Evolutionary conservation across 2,797 vertebrate genomes (phyloP), one percentile per base, ranked within the genome.

Genomic region (Pseudotriccus pelzelni): DNA sequence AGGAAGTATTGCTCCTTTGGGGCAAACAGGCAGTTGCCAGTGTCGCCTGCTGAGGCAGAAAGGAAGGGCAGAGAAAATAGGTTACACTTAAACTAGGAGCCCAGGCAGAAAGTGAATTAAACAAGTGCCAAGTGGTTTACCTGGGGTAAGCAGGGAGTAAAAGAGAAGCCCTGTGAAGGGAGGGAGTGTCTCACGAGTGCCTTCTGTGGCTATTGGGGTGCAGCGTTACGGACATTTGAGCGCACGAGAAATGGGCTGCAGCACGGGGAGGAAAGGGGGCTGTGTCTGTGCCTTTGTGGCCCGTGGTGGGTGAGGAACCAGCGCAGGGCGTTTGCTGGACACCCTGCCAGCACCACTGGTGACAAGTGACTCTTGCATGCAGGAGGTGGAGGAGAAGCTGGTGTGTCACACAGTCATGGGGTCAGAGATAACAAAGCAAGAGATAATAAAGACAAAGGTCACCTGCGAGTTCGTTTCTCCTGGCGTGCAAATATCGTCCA

Each of bases 381-480:
- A 99, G 99, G 70, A 97, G 25, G 98, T 99, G 59, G 97, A 39
- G 55, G 98, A 99, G 87, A 96, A 92, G 72, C 96, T 99, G 81
- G 82, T 98, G 28, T 99, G 99, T 81, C 96, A 97, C 0, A 98
- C 98, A 56, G 59, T 98, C 7, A 87, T 99, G 14, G 98, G 98
- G 9, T 50, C 2, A 96, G 97, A 49, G 92, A 82, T 0, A 20
- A 88, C 64, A 21, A 98, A 91, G 44, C 93, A 97, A n/a, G 89
- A 93, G 62, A 97, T 99, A 79, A 98, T 99, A 97, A 93, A 97
- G 1, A 98, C 98, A 27, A 97, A 98, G 5, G 19, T 99, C 49
- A 97, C 75, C 10, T 99, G 99, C 27, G 91, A 97, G 27, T 99
- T 99, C 22, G 88, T 99, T 49, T 95, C 98, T 4, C 99, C 99